phyloP scores from a whole-genome alignment of 2,888 invertebrate species.

The Apodemia zela region DNA sequence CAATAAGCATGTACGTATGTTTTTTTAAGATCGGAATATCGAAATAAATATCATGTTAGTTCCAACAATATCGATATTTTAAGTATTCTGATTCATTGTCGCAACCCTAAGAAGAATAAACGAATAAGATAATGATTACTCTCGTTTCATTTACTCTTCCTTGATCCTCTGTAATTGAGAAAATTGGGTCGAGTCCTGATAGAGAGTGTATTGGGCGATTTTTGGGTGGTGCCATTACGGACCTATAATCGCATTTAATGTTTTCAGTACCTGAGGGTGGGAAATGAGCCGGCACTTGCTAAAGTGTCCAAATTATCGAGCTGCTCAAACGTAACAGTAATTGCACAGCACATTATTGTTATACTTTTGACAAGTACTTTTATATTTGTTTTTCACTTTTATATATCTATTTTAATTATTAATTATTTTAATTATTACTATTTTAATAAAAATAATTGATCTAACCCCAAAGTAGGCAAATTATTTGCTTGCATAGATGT shows the following conservation, averaged over 20 bases:
- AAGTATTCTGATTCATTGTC: slow-evolving; percentile 22
- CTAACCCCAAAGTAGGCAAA: too few relatives aligned
- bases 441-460: too few relatives aligned
- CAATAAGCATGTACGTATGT: too few relatives aligned
- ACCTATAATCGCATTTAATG: slow-evolving; percentile 73
- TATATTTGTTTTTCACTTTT: too few relatives aligned
- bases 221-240: slow-evolving; percentile 61
- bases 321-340: neutral
- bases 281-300: slow-evolving; percentile 55
- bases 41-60: too few relatives aligned
- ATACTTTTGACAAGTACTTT: too few relatives aligned
- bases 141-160: slow-evolving; percentile 75
- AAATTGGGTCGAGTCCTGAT: slow-evolving; percentile 74
- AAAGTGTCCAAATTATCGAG: slow-evolving; percentile 23
- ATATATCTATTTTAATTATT: too few relatives aligned
- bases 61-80: too few relatives aligned
- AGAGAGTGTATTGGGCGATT: slow-evolving; percentile 59
- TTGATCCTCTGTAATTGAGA: slow-evolving; percentile 75
- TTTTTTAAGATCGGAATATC: too few relatives aligned
- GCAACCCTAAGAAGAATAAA: slow-evolving; percentile 53
- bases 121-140: slow-evolving; percentile 76
- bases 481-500: too few relatives aligned
- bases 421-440: too few relatives aligned
- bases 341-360: too few relatives aligned
- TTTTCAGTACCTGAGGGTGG: slow-evolving; percentile 71